phyloP scores from a whole-genome alignment of 2,888 invertebrate genomes.

The Trissolcus brochymenae region DNA sequence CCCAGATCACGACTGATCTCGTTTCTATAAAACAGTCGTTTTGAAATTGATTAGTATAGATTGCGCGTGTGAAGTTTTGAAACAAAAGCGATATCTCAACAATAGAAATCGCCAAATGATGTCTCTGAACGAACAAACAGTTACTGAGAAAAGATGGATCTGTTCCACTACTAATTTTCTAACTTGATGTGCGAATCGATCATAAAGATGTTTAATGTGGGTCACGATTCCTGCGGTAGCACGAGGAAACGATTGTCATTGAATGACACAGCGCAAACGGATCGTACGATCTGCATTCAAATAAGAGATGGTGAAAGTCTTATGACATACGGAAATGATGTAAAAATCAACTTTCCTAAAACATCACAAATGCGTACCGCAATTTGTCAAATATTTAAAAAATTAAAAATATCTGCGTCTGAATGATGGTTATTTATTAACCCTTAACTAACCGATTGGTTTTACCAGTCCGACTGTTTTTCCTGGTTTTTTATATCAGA shows the following conservation, averaged over 20 bases:
- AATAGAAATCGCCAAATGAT: constrained; percentile 4
- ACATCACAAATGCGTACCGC: not conserved
- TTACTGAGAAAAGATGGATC: constrained; percentile 23
- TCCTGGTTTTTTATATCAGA: too few species aligned
- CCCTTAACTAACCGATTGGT: too few species aligned
- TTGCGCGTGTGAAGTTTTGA: too few species aligned
- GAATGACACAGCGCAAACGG: constrained; percentile 29
- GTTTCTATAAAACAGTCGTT: constrained; percentile 1
- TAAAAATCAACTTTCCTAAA: constrained; percentile 18
- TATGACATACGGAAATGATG: constrained; percentile 27
- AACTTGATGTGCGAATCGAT: constrained; percentile 30
- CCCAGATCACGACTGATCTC: constrained; percentile 11
- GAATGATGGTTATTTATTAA: too few species aligned
- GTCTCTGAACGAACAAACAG: constrained; percentile 12
- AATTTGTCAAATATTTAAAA: not conserved
- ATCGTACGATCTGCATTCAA: constrained; percentile 35
- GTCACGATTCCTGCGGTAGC: constrained; percentile 22
- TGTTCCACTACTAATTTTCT: constrained; percentile 16
- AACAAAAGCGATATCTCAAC: not conserved
- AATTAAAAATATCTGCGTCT: not conserved
- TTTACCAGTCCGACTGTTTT: too few species aligned
- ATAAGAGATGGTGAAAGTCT: constrained; percentile 42
- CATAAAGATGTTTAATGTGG: constrained; percentile 31
- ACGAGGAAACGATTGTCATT: constrained; percentile 28
- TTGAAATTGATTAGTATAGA: not conserved